These are phyloP conservation scores for Phoenicopterus ruber DNA, from an alignment of 2,113 vertebrate genomes.

Conservation along the genomic window DNA sequence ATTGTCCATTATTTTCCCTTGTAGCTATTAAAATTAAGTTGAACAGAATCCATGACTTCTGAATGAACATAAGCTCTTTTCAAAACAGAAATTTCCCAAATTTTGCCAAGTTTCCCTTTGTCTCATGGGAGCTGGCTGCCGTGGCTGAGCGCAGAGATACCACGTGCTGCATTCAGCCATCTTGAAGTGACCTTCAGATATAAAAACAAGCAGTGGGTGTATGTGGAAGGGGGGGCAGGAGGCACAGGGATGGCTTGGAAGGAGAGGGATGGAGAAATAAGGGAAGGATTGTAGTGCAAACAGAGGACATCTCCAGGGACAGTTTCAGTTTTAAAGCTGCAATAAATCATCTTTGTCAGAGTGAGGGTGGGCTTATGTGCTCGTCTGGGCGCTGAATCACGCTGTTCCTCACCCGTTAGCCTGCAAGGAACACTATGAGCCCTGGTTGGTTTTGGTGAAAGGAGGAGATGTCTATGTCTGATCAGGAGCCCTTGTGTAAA, in stretches of 20 bases:
- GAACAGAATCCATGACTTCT: background rate
- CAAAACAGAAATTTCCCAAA: background rate
- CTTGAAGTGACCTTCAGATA: background rate
- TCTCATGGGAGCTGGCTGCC: background rate
- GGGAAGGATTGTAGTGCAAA: background rate
- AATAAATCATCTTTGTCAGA: background rate
- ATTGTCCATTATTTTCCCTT: background rate
- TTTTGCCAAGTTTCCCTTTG: background rate
- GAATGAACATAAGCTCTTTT: background rate
- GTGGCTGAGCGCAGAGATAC: background rate
- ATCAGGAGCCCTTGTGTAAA: background rate
- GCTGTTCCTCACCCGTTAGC: rapidly evolving
- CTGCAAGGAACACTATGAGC: background rate
- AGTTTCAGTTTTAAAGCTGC: background rate
- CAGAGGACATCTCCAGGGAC: background rate
- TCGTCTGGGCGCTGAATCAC: background rate
- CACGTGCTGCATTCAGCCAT: background rate
- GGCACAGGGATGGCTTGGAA: background rate
- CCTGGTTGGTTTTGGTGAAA: background rate
- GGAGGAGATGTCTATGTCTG: background rate
- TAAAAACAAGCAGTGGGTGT: background rate
- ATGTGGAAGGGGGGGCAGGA: background rate
- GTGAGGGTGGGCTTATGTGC: background rate
- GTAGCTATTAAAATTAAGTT: background rate
- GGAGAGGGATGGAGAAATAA: background rate